These are phyloP conservation scores for Lasioglossum baleicum DNA, from an alignment of 1,140 invertebrate genomes.

Conservation along the genomic window DNA sequence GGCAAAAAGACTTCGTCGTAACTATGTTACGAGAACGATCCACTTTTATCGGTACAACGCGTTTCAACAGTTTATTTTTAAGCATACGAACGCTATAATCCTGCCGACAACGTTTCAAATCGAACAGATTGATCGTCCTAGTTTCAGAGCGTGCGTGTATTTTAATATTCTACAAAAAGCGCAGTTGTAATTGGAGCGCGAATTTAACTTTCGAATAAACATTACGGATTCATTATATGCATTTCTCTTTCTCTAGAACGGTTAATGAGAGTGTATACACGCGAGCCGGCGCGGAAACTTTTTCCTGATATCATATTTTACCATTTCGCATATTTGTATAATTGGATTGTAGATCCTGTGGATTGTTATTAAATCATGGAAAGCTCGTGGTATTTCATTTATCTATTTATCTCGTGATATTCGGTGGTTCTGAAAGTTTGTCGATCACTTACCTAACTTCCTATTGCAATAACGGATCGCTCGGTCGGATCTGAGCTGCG, in stretches of 20 bases:
- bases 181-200: background rate
- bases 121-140: too few relatives aligned
- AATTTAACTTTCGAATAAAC: background rate
- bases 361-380: too few relatives aligned
- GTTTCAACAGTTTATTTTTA: too few relatives aligned
- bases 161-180: too few relatives aligned
- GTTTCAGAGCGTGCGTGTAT: background rate
- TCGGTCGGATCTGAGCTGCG: slow-evolving; percentile 88
- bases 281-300: background rate
- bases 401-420: too few relatives aligned
- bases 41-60: slow-evolving; percentile 7
- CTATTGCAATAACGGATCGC: slow-evolving; percentile 90
- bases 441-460: slow-evolving; percentile 85
- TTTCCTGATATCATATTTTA: background rate
- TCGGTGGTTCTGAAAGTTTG: too few relatives aligned
- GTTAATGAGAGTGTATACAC: background rate
- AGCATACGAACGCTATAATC: too few relatives aligned
- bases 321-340: background rate
- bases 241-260: background rate
- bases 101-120: too few relatives aligned
- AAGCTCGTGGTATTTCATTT: too few relatives aligned
- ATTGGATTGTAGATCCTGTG: background rate
- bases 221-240: background rate
- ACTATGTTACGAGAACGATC: slow-evolving; percentile 19
- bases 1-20: slow-evolving; percentile 1